Percentiles rank a stretch among this genome's conserved stretches.
These are phyloP conservation scores for Drosophila chauvacae DNA, from an alignment of 1,140 invertebrate species.

Conservation along the genomic window DNA sequence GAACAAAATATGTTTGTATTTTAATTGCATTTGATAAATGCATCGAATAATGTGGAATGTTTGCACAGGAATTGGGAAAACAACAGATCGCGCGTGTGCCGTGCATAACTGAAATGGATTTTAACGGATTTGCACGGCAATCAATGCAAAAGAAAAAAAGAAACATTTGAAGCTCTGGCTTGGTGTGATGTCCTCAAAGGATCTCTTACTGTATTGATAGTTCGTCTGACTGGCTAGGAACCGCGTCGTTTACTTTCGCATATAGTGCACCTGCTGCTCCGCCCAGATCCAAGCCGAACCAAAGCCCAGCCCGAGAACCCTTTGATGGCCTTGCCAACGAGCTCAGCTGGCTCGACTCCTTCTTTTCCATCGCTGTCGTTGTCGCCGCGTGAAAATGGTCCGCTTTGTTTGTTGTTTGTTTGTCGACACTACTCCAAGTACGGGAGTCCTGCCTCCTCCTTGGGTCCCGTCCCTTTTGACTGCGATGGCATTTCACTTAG, in stretches of 20 bases:
- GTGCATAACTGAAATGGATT: slow-evolving; percentile 29
- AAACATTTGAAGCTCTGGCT: slow-evolving; percentile 9
- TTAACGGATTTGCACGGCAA: slow-evolving; percentile 9
- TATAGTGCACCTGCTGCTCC: slow-evolving; percentile 46
- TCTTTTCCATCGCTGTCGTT: slow-evolving; percentile 32
- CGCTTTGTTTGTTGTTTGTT: slow-evolving; percentile 74
- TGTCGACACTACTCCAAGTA: slow-evolving; percentile 55
- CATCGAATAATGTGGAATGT: slow-evolving; percentile 53
- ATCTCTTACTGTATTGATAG: slow-evolving; percentile 53
- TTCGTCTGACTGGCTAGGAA: slow-evolving; percentile 59
- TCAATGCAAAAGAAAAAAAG: slow-evolving; percentile 8
- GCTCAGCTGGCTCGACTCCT: slow-evolving; percentile 61
- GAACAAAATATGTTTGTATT: slow-evolving; percentile 27
- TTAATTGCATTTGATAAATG: slow-evolving; percentile 67
- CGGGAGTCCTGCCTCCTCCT: slow-evolving; percentile 15
- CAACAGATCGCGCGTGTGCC: slow-evolving; percentile 35
- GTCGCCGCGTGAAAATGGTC: slow-evolving; percentile 69
- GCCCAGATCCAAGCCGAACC: slow-evolving; percentile 5
- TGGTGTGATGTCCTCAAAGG: slow-evolving; percentile 12
- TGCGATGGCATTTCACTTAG: slow-evolving; percentile 68
- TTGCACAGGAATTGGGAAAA: slow-evolving; percentile 31
- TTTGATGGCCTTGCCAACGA: slow-evolving; percentile 49
- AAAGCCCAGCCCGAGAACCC: slow-evolving; percentile 1
- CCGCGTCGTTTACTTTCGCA: slow-evolving; percentile 43
- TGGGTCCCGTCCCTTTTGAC: not conserved